Evolutionary conservation across 2,797 vertebrate genomes (phyloP).

Genomic region (Dendrocincla fuliginosa): DNA sequence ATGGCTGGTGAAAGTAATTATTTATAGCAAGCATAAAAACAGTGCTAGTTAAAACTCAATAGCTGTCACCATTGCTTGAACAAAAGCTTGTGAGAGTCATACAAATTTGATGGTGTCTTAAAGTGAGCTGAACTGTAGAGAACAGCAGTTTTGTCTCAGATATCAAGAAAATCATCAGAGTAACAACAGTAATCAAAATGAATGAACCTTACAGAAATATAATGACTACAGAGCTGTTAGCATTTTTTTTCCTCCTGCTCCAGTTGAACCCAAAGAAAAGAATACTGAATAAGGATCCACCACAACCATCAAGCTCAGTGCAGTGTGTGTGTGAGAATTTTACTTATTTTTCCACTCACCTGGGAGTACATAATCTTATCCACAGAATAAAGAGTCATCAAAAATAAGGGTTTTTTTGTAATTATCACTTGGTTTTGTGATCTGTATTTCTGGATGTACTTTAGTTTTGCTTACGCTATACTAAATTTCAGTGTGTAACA

Average conservation of each 20-base stretch:
- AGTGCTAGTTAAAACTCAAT: conserved; percentile 28
- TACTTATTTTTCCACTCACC: background rate
- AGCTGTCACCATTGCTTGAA: conserved; percentile 3
- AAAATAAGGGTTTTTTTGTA: fast-evolving
- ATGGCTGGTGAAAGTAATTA: conserved; percentile 37
- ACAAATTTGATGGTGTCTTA: background rate
- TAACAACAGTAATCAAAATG: conserved; percentile 17
- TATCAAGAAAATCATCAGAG: background rate
- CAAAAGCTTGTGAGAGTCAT: conserved; percentile 2
- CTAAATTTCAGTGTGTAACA: background rate
- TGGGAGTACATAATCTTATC: background rate
- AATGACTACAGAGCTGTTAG: background rate
- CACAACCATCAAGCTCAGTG: background rate
- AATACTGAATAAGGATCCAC: background rate
- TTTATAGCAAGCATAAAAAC: conserved; percentile 54
- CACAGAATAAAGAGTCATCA: background rate
- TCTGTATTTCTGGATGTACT: background rate
- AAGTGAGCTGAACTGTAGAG: conserved; percentile 29
- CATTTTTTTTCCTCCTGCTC: background rate
- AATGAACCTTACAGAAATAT: background rate
- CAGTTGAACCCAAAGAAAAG: background rate
- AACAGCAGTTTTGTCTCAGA: conserved; percentile 12
- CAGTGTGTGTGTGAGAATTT: background rate
- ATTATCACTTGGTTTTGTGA: background rate
- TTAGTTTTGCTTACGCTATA: background rate